These are phyloP conservation scores for Oceanodroma leucorhoa DNA, from an alignment of 2,797 vertebrate genomes.

Conservation along the genomic window DNA sequence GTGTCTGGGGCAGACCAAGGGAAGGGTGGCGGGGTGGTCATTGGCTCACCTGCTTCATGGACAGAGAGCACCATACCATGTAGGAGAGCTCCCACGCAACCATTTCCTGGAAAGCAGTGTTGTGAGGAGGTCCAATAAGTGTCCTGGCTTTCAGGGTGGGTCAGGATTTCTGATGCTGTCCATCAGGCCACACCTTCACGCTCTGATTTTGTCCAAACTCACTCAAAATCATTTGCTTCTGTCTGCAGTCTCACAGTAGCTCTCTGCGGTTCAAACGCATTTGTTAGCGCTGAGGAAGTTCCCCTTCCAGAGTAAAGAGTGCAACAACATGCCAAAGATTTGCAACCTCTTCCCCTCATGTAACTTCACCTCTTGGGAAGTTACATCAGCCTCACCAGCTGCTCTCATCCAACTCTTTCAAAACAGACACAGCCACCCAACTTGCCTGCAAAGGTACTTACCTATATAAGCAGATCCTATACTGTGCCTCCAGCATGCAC, in stretches of 20 bases:
- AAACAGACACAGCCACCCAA: neutral
- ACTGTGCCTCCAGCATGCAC: too few species aligned
- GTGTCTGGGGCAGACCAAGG: accelerated
- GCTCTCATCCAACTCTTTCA: neutral
- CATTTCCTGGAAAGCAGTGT: neutral
- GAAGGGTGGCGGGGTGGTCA: accelerated
- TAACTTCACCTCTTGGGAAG: neutral
- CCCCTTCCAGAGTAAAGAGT: neutral
- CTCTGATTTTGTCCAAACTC: neutral
- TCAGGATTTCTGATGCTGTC: neutral
- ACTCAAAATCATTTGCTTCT: neutral
- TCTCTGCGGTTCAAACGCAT: neutral
- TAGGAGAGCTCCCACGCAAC: accelerated
- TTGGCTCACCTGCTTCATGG: accelerated
- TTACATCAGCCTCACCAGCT: neutral
- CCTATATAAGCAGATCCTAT: neutral
- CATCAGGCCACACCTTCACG: neutral
- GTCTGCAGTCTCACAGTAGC: neutral
- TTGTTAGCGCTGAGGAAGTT: neutral
- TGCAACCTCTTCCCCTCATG: neutral
- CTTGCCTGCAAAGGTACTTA: too few species aligned
- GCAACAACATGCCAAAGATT: neutral
- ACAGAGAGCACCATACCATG: accelerated
- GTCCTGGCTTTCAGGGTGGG: neutral
- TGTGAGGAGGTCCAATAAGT: accelerated